Evolutionary conservation across 2,113 vertebrate species (phyloP).

Genomic region (Ceuthmochares aereus): DNA sequence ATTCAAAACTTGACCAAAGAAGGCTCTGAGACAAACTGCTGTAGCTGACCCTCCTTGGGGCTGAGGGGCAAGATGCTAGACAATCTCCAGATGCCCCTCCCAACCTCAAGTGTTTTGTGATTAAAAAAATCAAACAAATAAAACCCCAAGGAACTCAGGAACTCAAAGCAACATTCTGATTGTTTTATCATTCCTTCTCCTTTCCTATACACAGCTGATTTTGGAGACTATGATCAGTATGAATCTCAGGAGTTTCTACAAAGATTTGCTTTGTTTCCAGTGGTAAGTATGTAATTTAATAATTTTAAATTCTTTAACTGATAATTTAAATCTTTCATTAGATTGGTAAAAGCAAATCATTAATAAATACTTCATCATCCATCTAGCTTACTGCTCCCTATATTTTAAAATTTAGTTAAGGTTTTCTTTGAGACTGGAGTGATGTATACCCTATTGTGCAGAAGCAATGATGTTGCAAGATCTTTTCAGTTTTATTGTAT

Average conservation of each 20-base stretch:
- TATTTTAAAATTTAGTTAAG: background rate
- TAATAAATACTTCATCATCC: background rate
- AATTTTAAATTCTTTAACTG: background rate
- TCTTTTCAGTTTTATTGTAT: background rate
- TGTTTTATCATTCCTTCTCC: background rate
- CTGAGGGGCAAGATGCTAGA: background rate
- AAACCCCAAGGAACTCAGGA: background rate
- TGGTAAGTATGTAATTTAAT: constrained; percentile 82
- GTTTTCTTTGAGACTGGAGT: background rate
- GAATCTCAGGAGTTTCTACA: constrained; percentile 97
- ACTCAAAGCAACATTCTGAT: background rate
- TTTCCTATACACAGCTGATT: constrained; percentile 81
- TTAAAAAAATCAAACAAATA: background rate
- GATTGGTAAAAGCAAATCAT: background rate
- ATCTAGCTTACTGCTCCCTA: background rate
- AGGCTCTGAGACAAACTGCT: background rate
- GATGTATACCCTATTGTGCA: background rate
- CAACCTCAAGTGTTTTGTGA: background rate
- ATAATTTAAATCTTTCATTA: background rate
- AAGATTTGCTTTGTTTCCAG: constrained; percentile 95
- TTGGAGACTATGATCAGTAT: constrained; percentile 96
- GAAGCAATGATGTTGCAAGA: background rate
- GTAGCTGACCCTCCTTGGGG: background rate
- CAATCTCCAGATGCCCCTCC: background rate
- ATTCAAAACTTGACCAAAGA: background rate